Evolutionary conservation across 1,140 invertebrate species (phyloP), one percentile per base, ranked within the genome.

Genomic region (Drosophila takahashii): DNA sequence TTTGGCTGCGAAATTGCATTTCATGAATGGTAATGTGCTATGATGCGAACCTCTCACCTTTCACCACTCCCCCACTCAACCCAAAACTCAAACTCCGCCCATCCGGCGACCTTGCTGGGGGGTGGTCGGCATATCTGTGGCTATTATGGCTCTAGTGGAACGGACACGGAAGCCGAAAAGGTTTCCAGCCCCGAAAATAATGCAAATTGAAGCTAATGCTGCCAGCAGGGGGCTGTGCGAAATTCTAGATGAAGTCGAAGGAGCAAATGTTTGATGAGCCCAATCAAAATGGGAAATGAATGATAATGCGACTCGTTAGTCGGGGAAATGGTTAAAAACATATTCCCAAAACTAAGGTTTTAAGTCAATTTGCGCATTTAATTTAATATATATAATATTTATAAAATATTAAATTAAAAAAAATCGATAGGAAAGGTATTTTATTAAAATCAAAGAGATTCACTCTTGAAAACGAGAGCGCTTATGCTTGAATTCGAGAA

Each of bases 11-110:
- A 87, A 81, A 87, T 86, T 86, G 81, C 81, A 86, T 87, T 86
- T 87, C 81, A 86, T 86, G 81, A 86, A 86, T 86, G 81, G 83
- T 86, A 86, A 86, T 86, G 81, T 86, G 83, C 78, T 62, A 81
- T 86, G 83, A 86, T 86, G 78, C 70, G 73, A 64, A 61, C 59
- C 57, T 51, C 16, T 34, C 45, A 62, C 37, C 44, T 27, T 39
- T 39, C 48, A 36, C n/a, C n/a, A 32, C 15, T 10, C 26, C 10
- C 15, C 6, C 32, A 16, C 54, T 11, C 5, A 22, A 18, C 3
- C 13, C 44, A 26, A 26, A 26, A 29, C n/a, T 22, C 16, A 44
- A 10, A 15, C 5, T 16, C 10, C 44, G 26, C 27, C 26, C 45
- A n/a, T 47, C 3, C 3, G 13, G n/a, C 36, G 54, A 42, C 15